Base-by-base conservation (phyloP, 2,888 invertebrate species). In the Auanema freiburgensis region DNA sequence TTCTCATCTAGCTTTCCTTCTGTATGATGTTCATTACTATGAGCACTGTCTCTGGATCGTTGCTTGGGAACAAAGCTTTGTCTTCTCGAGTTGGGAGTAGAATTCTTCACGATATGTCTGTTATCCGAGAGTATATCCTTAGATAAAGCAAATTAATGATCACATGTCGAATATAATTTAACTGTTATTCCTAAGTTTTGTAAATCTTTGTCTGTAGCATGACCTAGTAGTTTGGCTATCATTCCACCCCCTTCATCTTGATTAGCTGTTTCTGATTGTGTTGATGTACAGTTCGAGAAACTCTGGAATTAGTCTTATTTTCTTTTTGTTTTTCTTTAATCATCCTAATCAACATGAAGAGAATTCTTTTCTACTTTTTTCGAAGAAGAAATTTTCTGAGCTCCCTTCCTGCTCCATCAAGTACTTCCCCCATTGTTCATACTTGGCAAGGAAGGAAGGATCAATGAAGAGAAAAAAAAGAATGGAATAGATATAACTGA, bases 101-200 rank as follows among this genome's bases (percentile, higher is more conserved):
- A n/a, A 3, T 23, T 23, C 52, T 23, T 21, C n/a, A n/a, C 52
- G 11, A 21, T 5, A 18, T 46, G 3, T 46, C 46, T 46, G 46
- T 10, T 16, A 10, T 18, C 46, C 46, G 46, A 21, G 4, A 18
- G 24, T 16, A 50, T 43, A 16, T 42, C 53, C 44, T 44, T 54
- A 54, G n/a, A 23, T 1, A 50, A 25, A 18, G 24, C 16, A 16
- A 49, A 25, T 21, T 54, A 11, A 12, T 43, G 14, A 10, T 57
- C 24, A 4, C 11, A 25, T 33, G 14, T 1, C 8, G n/a, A 8
- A 16, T 56, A n/a, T 40, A 14, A 0, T 33, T 46, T 18, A 1
- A 72, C 68, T 52, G 65, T 65, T 24, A 72, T 50, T 12, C 72
- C 72, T 23, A 72, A 52, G 43, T 65, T 62, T 24, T 69, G 61